Evolutionary conservation across 2,797 vertebrate genomes (phyloP), one percentile per base, ranked within the genome.

Genomic region (Catharus ustulatus): DNA sequence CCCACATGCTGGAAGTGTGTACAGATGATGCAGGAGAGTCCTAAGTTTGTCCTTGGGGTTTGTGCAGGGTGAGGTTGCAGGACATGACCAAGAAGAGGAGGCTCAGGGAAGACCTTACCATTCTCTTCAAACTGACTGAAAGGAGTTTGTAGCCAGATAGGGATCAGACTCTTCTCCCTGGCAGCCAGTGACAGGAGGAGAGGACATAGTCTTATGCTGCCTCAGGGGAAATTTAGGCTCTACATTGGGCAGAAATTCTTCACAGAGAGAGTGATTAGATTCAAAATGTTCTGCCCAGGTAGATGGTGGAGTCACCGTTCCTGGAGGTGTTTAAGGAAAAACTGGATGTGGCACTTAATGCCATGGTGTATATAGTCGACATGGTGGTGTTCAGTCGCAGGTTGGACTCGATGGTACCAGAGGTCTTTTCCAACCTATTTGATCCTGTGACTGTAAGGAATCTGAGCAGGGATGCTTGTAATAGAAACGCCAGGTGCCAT

Each of bases 31-130:
- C 22, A 14, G 22, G 9, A 43, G 13, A 8, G 30, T 55, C 59
- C 15, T 4, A 1, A 22, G 5, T 13, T 42, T 1, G 0, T 17
- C 34, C n/a, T 6, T 2, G n/a, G 42, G 24, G 45, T 74, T 48
- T 5, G 6, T 8, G 21, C 1, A 0, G 8, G 22, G 16, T 36
- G 26, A 63, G 22, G 63, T 16, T 83, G 21, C 21, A 58, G 43
- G 38, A 71, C 18, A 5, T 40, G 45, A 58, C 2, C 29, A 51
- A 45, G 49, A 49, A 24, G 8, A 57, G 13, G 16, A 49, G 51
- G 14, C 23, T 83, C 36, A 19, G 17, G 16, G 38, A 12, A 77
- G 24, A 76, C 38, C 8, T 29, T 40, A n/a, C 13, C 20, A 15
- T 14, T 29, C 22, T 21, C 17, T n/a, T 34, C 29, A 51, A 21